A percentile compares a stretch with the other conserved stretches of the same genome.
Conservation (phyloP, 2,888 invertebrate species). For the Phytoseiulus persimilis region DNA sequence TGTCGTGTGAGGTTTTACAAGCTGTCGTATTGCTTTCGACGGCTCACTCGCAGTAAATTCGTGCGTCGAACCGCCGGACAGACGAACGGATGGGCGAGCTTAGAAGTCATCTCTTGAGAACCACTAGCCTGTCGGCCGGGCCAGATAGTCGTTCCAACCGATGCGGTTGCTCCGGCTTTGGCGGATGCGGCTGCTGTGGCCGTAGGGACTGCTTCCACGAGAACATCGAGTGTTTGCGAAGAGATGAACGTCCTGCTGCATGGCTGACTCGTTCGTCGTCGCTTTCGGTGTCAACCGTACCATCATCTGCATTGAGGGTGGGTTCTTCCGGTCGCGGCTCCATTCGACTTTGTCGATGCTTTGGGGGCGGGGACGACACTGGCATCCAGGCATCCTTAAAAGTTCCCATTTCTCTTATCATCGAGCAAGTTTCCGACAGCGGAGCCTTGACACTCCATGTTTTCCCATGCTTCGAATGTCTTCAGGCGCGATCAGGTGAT, state of each 20-base stretch:
- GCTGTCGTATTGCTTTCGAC: background rate
- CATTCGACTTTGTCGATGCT: background rate
- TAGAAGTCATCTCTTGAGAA: background rate
- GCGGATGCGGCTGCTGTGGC: background rate
- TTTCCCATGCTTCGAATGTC: too few species aligned
- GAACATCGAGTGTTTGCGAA: background rate
- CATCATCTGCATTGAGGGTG: constrained; percentile 5
- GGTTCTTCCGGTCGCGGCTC: background rate
- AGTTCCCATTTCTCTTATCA: too few species aligned
- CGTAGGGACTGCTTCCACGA: background rate
- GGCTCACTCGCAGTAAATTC: background rate
- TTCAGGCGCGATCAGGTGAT: too few species aligned
- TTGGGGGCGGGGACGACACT: background rate
- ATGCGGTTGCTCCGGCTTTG: background rate
- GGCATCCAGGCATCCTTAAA: too few species aligned
- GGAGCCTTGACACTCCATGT: too few species aligned
- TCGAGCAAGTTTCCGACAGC: too few species aligned
- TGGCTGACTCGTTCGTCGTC: background rate
- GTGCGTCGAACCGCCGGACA: too few species aligned
- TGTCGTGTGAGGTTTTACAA: background rate
- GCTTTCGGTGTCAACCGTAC: background rate
- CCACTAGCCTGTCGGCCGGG: background rate
- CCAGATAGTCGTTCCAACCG: background rate
- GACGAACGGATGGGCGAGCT: background rate
- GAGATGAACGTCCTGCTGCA: constrained; percentile 5